A percentile compares a stretch with the other conserved stretches of the same genome.
Evolutionary conservation across 2,888 invertebrate species (phyloP).

Genomic region (Trichacis sp.): DNA sequence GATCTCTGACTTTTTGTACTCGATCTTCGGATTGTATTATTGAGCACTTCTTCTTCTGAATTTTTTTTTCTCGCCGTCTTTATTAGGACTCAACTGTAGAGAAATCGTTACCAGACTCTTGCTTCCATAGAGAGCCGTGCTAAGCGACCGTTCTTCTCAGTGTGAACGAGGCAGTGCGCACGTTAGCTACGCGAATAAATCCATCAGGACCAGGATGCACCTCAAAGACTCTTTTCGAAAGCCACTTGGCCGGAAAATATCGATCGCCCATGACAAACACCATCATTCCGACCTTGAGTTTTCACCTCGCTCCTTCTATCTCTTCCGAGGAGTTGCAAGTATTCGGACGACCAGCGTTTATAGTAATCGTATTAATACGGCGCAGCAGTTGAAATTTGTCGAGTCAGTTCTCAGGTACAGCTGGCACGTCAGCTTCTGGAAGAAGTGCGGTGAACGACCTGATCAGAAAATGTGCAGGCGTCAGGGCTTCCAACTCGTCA

Average conservation of each 20-base stretch:
- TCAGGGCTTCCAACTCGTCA: conserved; percentile 6
- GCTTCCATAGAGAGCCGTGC: no score
- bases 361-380: conserved; percentile 19
- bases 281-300: conserved; percentile 5
- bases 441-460: not conserved
- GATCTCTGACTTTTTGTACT: no score
- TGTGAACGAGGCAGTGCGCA: no score
- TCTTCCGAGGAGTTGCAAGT: conserved; percentile 13
- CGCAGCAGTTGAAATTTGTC: conserved; percentile 21
- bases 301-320: conserved; percentile 14
- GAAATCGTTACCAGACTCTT: no score
- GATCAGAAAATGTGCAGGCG: conserved; percentile 20
- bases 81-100: no score
- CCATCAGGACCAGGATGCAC: no score
- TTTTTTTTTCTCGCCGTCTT: no score
- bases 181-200: no score
- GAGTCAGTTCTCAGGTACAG: conserved; percentile 17
- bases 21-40: no score
- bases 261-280: conserved; percentile 17
- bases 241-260: conserved; percentile 23
- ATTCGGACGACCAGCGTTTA: conserved; percentile 10
- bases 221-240: no score
- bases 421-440: conserved; percentile 12
- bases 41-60: no score
- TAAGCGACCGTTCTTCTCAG: no score